Base-by-base conservation (phyloP, 2,113 vertebrate species). In the Ctenomys sociabilis region DNA sequence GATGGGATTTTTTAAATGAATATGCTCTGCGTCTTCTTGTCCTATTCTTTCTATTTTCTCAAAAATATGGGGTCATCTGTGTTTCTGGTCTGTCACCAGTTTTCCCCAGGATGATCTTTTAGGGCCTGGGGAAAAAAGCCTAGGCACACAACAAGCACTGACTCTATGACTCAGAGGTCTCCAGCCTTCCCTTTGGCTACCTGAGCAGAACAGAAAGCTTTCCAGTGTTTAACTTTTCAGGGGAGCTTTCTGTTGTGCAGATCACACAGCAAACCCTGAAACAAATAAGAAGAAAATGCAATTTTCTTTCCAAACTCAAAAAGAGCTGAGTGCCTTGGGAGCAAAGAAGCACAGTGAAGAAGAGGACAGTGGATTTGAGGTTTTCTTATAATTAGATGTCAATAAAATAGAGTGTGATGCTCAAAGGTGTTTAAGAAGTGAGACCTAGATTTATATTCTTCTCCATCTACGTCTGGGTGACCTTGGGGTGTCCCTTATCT, bases 1-100 rank as follows among this genome's bases (percentile, higher is more conserved):
- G 75, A 49, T 90, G n/a, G 22, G 28, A 83, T 84, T 93, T 28
- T 91, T 88, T 57, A 92, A 61, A 49, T 87, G 68, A 73, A 90
- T 93, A 68, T 16, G 72, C 80, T 32, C 2, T 37, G 10, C 35
- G 4, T 73, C 22, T 92, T 94, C 30, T 83, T 28, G 40, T 89
- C 85, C 72, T 88, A 30, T 16, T 88, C 45, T 66, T 35, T 77
- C 49, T 66, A 5, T 22, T 73, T 68, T 85, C 66, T 96, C 22
- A 66, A 57, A 32, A 63, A 14, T 64, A 7, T 43, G 43, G 30
- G 19, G 70, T 30, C 3, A 0, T 45, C 35, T 83, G 24, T 85
- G 35, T 87, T 72, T 1, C 5, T 52, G 35, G n/a, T n/a, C n/a
- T 57, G 40, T 94, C 14, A 26, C 37, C 70, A 16, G 43, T 40